Conservation (phyloP, 1,140 invertebrate species). For the Mactra quadrangularis region DNA sequence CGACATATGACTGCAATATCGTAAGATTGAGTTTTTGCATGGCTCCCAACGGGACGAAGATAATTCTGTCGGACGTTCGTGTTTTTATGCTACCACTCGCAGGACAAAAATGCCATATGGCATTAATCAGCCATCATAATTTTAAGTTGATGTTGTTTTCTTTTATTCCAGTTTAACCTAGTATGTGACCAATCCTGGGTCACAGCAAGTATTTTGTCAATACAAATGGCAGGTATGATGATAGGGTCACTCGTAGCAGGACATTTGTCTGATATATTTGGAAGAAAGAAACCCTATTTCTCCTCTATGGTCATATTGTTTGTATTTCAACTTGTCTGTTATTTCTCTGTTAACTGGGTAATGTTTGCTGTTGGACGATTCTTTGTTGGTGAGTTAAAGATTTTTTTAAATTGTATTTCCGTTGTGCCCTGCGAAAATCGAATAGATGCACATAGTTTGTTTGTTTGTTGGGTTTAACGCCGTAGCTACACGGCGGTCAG, state of each 20-base stretch:
- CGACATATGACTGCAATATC: too few species aligned
- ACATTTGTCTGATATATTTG: conserved; percentile 39
- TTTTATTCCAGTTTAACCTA: conserved; percentile 42
- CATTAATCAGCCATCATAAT: too few species aligned
- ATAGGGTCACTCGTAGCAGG: conserved; percentile 21
- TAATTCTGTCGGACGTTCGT: too few species aligned
- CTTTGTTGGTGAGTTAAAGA: conserved; percentile 3
- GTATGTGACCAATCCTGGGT: conserved; percentile 50
- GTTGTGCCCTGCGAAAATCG: too few species aligned
- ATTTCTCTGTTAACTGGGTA: conserved; percentile 29
- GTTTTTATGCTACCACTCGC: too few species aligned
- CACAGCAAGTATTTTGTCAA: conserved; percentile 25
- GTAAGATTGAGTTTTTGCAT: too few species aligned
- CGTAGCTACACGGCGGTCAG: too few species aligned
- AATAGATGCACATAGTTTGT: too few species aligned
- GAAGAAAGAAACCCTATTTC: conserved; percentile 34
- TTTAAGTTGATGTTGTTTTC: not conserved
- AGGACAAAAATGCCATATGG: too few species aligned
- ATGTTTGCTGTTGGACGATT: conserved; percentile 28
- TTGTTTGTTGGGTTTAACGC: too few species aligned
- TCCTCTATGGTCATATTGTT: conserved; percentile 2
- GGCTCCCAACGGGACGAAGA: too few species aligned
- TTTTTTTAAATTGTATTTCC: too few species aligned
- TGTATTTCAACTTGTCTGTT: conserved; percentile 13
- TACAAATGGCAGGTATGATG: conserved; percentile 53